Percentiles rank a stretch among this genome's conserved stretches.
Evolutionary conservation across 2,797 vertebrate genomes (phyloP).

Genomic region (Salarias fasciatus): DNA sequence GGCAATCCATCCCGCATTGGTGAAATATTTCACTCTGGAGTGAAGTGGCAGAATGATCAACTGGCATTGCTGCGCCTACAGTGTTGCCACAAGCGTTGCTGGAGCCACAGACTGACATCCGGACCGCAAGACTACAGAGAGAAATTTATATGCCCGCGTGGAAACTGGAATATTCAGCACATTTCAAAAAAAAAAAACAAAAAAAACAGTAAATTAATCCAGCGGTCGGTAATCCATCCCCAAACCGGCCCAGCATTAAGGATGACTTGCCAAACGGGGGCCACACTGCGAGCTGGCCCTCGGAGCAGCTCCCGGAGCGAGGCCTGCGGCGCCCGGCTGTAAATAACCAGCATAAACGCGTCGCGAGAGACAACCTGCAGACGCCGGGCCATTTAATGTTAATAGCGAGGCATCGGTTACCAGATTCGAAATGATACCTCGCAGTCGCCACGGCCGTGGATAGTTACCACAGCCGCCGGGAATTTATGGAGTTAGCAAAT

Average conservation of each 20-base stretch:
- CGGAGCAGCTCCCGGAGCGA: constrained; percentile 48
- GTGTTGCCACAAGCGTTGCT: neutral
- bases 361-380: constrained; percentile 71
- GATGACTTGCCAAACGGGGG: constrained; percentile 40
- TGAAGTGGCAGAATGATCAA: neutral
- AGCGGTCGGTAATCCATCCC: constrained; percentile 1
- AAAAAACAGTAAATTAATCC: constrained; percentile 37
- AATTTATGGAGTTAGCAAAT: constrained; percentile 83
- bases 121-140: constrained; percentile 7
- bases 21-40: constrained; percentile 8
- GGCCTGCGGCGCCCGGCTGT: constrained; percentile 59
- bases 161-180: constrained; percentile 4
- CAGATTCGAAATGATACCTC: constrained; percentile 81
- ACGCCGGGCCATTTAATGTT: constrained; percentile 76
- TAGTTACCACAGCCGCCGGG: constrained; percentile 55
- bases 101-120: constrained; percentile 21
- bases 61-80: neutral
- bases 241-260: constrained; percentile 36
- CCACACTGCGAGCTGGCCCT: constrained; percentile 37
- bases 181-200: no score
- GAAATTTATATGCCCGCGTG: constrained; percentile 15
- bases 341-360: constrained; percentile 81
- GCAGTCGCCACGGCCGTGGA: constrained; percentile 65
- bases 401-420: constrained; percentile 81
- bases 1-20: neutral